These are phyloP conservation scores for Megalopta genalis DNA, from an alignment of 1,140 invertebrate species.

Conservation along the genomic window DNA sequence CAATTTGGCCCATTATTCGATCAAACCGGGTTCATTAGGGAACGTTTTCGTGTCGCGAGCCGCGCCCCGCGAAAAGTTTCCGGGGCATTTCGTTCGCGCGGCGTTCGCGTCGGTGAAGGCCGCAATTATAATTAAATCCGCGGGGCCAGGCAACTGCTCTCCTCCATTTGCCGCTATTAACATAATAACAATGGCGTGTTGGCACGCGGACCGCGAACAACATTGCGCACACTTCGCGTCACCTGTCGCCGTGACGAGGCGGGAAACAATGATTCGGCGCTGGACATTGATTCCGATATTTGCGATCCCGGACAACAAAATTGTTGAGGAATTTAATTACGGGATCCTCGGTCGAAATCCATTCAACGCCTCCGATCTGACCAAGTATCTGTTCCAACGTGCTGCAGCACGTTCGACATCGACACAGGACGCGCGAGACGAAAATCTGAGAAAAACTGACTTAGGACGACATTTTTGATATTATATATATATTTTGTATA, in stretches of 20 bases:
- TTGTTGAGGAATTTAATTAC: conserved; percentile 29
- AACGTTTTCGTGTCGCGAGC: background rate
- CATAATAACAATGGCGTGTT: conserved; percentile 19
- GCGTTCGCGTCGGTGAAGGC: background rate
- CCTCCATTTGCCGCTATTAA: conserved; percentile 2
- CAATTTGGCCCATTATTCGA: background rate
- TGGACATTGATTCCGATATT: background rate
- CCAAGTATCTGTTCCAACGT: background rate
- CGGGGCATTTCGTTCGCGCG: background rate
- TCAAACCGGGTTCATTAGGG: background rate
- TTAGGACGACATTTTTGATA: too few relatives aligned
- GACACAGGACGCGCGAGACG: background rate
- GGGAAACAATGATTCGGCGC: background rate
- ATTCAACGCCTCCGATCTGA: background rate
- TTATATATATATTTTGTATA: too few relatives aligned
- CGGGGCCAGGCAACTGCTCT: too few relatives aligned
- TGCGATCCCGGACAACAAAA: background rate
- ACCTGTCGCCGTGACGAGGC: too few relatives aligned
- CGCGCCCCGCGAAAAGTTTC: background rate
- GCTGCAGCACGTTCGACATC: background rate
- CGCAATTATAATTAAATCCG: conserved; percentile 18
- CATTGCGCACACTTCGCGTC: background rate
- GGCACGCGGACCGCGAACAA: conserved; percentile 1
- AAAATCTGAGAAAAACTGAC: too few relatives aligned
- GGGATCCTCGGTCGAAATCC: background rate